A percentile compares a stretch with the other conserved stretches of the same genome.
phyloP scores from a whole-genome alignment of 2,888 invertebrate genomes.

The Xylota segnis region DNA sequence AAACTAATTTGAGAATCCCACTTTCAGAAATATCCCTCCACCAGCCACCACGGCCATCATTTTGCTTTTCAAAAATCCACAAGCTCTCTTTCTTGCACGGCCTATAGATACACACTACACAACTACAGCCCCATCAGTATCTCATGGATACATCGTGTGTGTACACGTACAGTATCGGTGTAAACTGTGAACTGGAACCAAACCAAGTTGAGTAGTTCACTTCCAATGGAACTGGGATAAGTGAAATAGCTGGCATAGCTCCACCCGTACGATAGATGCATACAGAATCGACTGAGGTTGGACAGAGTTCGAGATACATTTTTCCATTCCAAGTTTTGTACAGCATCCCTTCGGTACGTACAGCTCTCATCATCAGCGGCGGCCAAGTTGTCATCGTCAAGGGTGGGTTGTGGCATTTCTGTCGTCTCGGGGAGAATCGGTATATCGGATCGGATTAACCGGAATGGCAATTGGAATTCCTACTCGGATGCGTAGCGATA shows the following conservation, averaged over 20 bases:
- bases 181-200: conserved; percentile 60
- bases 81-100: conserved; percentile 50
- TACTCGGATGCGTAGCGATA: conserved; percentile 70
- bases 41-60: conserved; percentile 62
- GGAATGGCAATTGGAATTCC: conserved; percentile 76
- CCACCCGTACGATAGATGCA: conserved; percentile 65
- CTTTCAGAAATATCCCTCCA: conserved; percentile 56
- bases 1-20: conserved; percentile 70
- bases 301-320: conserved; percentile 58
- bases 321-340: conserved; percentile 29
- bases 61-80: conserved; percentile 39
- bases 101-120: conserved; percentile 13
- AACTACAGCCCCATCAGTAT: conserved; percentile 1
- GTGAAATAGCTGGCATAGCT: conserved; percentile 51
- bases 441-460: conserved; percentile 68
- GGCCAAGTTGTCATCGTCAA: conserved; percentile 51
- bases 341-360: conserved; percentile 62
- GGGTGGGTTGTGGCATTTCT: conserved; percentile 75
- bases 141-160: conserved; percentile 54
- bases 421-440: conserved; percentile 62
- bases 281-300: background rate
- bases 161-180: conserved; percentile 79
- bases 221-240: conserved; percentile 70
- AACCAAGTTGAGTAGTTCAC: conserved; percentile 20
- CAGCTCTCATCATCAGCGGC: conserved; percentile 33